A percentile compares a stretch with the other conserved stretches of the same genome.
phyloP scores from a whole-genome alignment of 2,113 vertebrate species.

The Terrapene triunguis region DNA sequence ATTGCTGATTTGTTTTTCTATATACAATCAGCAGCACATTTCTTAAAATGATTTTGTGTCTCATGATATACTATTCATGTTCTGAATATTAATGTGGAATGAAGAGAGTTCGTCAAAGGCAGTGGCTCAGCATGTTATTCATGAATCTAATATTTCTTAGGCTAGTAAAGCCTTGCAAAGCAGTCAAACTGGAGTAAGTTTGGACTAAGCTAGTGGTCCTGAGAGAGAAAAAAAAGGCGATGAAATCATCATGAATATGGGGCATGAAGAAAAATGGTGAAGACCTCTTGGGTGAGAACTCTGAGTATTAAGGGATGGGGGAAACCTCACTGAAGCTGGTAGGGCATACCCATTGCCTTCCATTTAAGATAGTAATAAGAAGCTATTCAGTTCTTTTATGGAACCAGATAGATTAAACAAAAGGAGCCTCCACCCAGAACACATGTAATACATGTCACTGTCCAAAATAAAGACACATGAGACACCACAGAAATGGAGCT shows the following conservation, averaged over 20 bases:
- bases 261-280: not conserved
- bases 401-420: not conserved
- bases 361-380: not conserved
- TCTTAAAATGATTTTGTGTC: constrained; percentile 39
- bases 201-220: not conserved
- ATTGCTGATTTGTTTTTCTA: constrained; percentile 67
- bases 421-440: not conserved
- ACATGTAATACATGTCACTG: not conserved
- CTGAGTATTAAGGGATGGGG: not conserved
- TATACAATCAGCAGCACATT: constrained; percentile 62
- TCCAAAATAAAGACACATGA: not conserved
- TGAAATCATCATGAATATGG: not conserved
- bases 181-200: not conserved
- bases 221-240: not conserved
- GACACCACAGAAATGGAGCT: not conserved
- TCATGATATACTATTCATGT: constrained; percentile 23
- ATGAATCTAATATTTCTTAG: constrained; percentile 30
- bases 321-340: not conserved
- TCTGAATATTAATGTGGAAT: constrained; percentile 42
- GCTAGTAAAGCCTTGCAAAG: not conserved
- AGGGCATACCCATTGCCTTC: not conserved
- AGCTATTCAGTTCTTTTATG: not conserved
- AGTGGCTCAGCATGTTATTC: constrained; percentile 15
- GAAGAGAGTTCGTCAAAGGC: constrained; percentile 33
- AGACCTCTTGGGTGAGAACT: not conserved